A percentile compares a stretch with the other conserved stretches of the same genome.
phyloP scores from a whole-genome alignment of 2,888 invertebrate species.

The Autographa gamma region DNA sequence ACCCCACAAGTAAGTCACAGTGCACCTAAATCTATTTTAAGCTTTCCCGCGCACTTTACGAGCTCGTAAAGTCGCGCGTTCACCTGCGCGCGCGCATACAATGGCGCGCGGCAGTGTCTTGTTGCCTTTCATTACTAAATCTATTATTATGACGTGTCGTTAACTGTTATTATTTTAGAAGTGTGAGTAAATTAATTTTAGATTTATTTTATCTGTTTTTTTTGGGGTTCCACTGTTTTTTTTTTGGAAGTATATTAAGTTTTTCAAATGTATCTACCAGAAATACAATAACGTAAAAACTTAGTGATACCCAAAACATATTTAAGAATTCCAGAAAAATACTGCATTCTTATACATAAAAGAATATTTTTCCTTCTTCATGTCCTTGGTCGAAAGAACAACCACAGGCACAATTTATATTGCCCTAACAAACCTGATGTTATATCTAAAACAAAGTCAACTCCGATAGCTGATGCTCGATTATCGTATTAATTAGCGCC shows the following conservation, averaged over 20 bases:
- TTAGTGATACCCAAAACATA: too few species aligned
- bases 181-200: background rate
- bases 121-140: slow-evolving; percentile 1
- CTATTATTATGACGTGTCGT: background rate
- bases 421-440: background rate
- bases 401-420: background rate
- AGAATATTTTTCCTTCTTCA: too few species aligned
- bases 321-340: too few species aligned
- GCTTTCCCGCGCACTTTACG: slow-evolving; percentile 66
- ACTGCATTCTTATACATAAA: too few species aligned
- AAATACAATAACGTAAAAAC: too few species aligned
- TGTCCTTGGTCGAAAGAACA: background rate
- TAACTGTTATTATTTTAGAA: background rate
- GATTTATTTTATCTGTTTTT: background rate
- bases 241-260: too few species aligned
- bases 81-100: slow-evolving; percentile 71
- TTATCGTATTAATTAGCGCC: slow-evolving; percentile 56
- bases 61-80: slow-evolving; percentile 68
- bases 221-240: background rate
- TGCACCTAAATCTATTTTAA: slow-evolving; percentile 62
- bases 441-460: slow-evolving; percentile 25
- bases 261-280: too few species aligned
- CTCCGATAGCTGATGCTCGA: slow-evolving; percentile 41
- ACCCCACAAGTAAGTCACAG: slow-evolving; percentile 52
- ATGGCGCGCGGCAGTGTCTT: slow-evolving; percentile 21